These are phyloP conservation scores for Drosophila robusta DNA, from an alignment of 2,888 invertebrate species.

Conservation along the genomic window DNA sequence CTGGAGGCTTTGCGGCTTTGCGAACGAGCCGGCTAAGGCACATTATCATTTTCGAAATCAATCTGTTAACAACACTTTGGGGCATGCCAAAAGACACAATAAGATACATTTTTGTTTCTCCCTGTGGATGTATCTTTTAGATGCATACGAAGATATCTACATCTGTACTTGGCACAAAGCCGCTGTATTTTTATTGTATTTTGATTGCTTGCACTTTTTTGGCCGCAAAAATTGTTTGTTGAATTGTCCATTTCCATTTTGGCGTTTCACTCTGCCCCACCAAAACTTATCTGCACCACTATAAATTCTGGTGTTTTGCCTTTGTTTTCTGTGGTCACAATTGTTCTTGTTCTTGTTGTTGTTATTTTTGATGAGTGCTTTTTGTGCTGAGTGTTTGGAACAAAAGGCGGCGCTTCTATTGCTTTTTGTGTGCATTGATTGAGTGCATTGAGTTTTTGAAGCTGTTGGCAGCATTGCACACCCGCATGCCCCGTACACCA, in stretches of 20 bases:
- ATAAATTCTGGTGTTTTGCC: constrained; percentile 49
- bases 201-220: constrained; percentile 49
- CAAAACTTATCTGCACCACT: constrained; percentile 63
- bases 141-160: constrained; percentile 14
- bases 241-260: constrained; percentile 66
- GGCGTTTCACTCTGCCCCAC: constrained; percentile 28
- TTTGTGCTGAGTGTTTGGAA: constrained; percentile 71
- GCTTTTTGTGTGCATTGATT: constrained; percentile 72
- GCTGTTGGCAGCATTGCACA: constrained; percentile 43
- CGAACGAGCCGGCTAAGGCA: constrained; percentile 56
- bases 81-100: constrained; percentile 39
- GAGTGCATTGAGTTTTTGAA: constrained; percentile 79
- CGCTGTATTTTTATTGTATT: constrained; percentile 53
- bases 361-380: constrained; percentile 69
- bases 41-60: constrained; percentile 79
- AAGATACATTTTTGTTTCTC: constrained; percentile 28
- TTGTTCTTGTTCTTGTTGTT: constrained; percentile 36
- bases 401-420: constrained; percentile 59
- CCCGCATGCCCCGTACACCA: neutral
- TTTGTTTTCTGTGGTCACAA: constrained; percentile 25
- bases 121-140: constrained; percentile 17
- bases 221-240: constrained; percentile 64
- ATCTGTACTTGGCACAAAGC: constrained; percentile 16
- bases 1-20: constrained; percentile 69
- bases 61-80: constrained; percentile 81